These are phyloP conservation scores for Xanthia icteritia DNA, from an alignment of 2,888 invertebrate species.

Conservation along the genomic window DNA sequence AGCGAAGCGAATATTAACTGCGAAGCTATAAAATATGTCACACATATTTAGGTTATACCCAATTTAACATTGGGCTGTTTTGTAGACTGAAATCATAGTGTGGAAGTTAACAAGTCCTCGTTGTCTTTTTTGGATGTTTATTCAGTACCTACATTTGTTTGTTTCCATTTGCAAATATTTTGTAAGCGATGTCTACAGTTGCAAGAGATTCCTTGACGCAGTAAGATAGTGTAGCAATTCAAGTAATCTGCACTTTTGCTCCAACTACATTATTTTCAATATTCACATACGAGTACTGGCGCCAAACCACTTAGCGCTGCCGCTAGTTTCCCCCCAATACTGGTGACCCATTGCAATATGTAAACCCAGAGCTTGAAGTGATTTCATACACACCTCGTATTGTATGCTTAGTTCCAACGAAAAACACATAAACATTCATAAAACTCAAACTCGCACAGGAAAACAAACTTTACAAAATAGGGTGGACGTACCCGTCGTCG, in stretches of 20 bases:
- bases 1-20: constrained; percentile 57
- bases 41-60: constrained; percentile 48
- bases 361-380: constrained; percentile 6
- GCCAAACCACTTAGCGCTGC: not conserved
- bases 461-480: constrained; percentile 67
- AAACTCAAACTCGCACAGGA: constrained; percentile 61
- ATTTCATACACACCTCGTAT: constrained; percentile 16
- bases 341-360: constrained; percentile 34
- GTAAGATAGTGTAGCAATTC: not conserved
- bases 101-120: not conserved
- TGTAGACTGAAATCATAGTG: constrained; percentile 14
- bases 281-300: not conserved
- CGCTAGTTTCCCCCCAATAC: not conserved
- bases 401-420: constrained; percentile 13
- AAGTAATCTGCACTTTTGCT: not conserved
- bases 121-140: not conserved
- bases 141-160: too few relatives aligned
- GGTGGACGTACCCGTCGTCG: constrained; percentile 66
- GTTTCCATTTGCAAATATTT: not conserved
- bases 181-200: not conserved
- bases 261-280: constrained; percentile 5
- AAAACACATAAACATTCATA: constrained; percentile 50
- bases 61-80: constrained; percentile 22
- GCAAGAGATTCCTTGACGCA: not conserved
- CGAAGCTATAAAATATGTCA: constrained; percentile 55